Evolutionary conservation across 2,888 invertebrate genomes (phyloP), one percentile per base, ranked within the genome.

Genomic region (Sarcophaga subvicina): DNA sequence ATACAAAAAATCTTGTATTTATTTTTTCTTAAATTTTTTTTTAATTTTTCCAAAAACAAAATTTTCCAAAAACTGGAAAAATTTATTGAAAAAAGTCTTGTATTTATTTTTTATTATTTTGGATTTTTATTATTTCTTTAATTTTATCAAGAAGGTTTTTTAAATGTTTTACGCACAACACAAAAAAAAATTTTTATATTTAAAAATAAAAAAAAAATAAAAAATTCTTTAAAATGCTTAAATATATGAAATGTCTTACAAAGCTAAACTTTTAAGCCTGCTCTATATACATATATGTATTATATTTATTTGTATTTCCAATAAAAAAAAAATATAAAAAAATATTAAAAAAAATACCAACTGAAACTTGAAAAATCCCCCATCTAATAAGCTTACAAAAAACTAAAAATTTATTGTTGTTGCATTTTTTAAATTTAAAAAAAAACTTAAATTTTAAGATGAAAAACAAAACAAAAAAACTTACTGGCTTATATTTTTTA

Each of bases 281-380:
- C 37, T 37, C 8, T 37, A 27, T 5, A 27, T 37, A 6, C 2
- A 37, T 8, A 37, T 1, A 37, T 37, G 37, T 37, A 70, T 75
- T 75, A 70, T 70, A 83, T 70, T 75, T 63, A 75, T 59, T 59
- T 14, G n/a, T 59, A 59, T 80, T 73, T 79, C 45, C 47, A 66
- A 54, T 75, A 79, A 49, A 22, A 60, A 37, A 64, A 10, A 70
- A 45, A 25, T 22, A 22, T 22, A 47, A 8, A 6, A 25, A 70
- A 70, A 22, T 25, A 22, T 10, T 27, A 63, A 27, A 27, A 79
- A 49, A 54, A 78, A 67, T 14, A 12, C 54, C 70, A 69, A 81
- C 69, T 70, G 14, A 4, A 27, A 66, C 63, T 45, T 54, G 25
- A 47, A 54, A 49, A 69, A 17, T 5, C 54, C 70, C 22, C 22